A percentile compares a stretch with the other conserved stretches of the same genome.
phyloP scores from a whole-genome alignment of 1,140 invertebrate genomes.

The Oppia nitens region DNA sequence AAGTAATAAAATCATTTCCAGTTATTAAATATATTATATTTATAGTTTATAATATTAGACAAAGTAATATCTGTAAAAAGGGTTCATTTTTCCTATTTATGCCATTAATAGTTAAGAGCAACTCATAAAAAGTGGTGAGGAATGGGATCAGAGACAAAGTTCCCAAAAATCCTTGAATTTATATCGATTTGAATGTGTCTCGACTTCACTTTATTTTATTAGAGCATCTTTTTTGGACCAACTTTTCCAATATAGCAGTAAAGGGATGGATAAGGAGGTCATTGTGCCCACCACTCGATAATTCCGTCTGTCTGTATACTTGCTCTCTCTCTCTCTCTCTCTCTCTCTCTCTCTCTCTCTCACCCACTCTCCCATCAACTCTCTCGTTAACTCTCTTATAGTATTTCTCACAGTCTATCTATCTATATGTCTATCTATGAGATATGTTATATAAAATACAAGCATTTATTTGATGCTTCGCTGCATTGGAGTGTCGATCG shows the following conservation, averaged over 20 bases:
- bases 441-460: not conserved
- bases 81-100: too few species aligned
- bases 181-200: not conserved
- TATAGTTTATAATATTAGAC: too few species aligned
- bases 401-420: not conserved
- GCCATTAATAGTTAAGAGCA: too few species aligned
- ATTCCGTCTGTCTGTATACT: too few species aligned
- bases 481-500: not conserved
- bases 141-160: too few species aligned
- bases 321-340: not conserved
- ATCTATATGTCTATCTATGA: not conserved
- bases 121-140: too few species aligned
- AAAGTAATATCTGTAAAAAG: too few species aligned
- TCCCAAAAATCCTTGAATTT: too few species aligned
- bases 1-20: too few species aligned
- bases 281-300: not conserved
- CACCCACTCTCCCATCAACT: too few species aligned
- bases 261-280: not conserved
- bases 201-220: not conserved
- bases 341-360: not conserved
- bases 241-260: not conserved
- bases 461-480: not conserved
- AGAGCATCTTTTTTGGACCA: not conserved
- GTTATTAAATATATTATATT: too few species aligned
- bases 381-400: too few species aligned